A percentile compares a stretch with the other conserved stretches of the same genome.
These are phyloP conservation scores for Thamnophis sirtalis DNA, from an alignment of 2,113 vertebrate genomes.

Conservation along the genomic window DNA sequence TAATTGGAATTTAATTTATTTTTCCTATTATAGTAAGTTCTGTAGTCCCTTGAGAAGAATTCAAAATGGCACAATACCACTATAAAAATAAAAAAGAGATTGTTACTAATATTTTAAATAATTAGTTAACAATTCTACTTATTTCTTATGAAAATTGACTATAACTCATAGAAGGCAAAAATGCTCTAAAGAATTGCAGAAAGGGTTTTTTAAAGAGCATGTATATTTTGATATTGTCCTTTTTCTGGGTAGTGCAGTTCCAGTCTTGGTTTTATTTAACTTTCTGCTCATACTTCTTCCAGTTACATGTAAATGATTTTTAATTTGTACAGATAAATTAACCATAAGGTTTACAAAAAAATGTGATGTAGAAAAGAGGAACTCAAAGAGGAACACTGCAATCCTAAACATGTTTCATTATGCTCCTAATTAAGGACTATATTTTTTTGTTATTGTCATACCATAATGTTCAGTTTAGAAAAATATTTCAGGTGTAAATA, in stretches of 20 bases:
- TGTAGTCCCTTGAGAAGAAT: neutral
- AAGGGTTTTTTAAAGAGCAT: neutral
- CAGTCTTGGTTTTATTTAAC: neutral
- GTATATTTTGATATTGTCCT: neutral
- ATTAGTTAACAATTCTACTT: neutral
- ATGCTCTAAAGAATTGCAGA: neutral
- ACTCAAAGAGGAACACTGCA: neutral
- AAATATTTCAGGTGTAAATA: neutral
- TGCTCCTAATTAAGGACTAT: neutral
- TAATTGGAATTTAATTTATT: neutral
- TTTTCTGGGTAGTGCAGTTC: neutral
- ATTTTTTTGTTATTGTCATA: neutral
- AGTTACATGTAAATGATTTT: neutral
- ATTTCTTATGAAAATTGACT: neutral
- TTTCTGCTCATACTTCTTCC: neutral
- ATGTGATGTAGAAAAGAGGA: neutral
- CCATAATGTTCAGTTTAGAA: neutral
- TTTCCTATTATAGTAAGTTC: neutral
- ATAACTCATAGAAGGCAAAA: neutral
- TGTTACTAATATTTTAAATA: neutral
- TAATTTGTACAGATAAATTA: neutral
- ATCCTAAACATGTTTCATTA: neutral
- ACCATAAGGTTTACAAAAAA: neutral
- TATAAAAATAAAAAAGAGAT: neutral
- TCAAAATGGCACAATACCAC: neutral